Conservation (phyloP, 2,113 vertebrate species). For the Scopus umbretta region DNA sequence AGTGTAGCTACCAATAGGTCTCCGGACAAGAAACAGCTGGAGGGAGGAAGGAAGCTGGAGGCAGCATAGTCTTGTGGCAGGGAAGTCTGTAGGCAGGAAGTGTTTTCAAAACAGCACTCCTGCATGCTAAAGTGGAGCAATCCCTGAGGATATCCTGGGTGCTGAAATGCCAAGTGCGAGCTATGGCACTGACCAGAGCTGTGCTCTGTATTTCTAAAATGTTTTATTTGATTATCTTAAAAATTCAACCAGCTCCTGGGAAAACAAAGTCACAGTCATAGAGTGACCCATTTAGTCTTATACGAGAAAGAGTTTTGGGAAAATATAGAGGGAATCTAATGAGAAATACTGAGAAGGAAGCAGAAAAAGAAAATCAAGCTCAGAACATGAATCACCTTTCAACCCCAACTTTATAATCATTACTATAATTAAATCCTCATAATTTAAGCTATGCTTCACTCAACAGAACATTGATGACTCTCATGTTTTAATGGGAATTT, state of each 20-base stretch:
- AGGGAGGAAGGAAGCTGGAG: not conserved
- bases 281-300: not conserved
- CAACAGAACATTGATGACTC: constrained; percentile 33
- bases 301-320: not conserved
- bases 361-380: not conserved
- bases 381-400: not conserved
- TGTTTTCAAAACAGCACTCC: not conserved
- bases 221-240: not conserved
- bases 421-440: constrained; percentile 35
- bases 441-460: constrained; percentile 20
- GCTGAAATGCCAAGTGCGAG: not conserved
- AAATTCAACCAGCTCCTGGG: not conserved
- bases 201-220: not conserved
- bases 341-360: not conserved
- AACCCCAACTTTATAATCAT: not conserved
- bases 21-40: not conserved
- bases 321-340: not conserved
- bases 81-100: not conserved
- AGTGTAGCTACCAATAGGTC: fast-evolving
- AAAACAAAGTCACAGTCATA: not conserved
- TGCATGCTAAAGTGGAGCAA: not conserved
- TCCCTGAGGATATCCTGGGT: not conserved
- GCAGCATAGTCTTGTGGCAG: not conserved
- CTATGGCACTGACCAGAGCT: not conserved
- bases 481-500: constrained; percentile 13